Conservation (phyloP, 1,140 invertebrate genomes). For the Sitobion miscanthi region DNA sequence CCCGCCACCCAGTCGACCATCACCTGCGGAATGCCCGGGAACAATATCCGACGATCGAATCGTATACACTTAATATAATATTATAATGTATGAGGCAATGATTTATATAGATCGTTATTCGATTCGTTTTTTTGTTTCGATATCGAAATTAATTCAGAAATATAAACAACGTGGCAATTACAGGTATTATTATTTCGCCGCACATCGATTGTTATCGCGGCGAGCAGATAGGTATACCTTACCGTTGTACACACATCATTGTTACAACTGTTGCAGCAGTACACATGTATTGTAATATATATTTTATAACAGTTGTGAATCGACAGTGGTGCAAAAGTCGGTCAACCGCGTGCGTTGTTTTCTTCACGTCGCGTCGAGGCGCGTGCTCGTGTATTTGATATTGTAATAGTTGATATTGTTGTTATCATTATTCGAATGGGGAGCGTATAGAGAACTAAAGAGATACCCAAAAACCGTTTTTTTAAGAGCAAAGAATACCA, state of each 20-base stretch:
- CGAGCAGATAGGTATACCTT: not conserved
- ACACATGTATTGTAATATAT: not conserved
- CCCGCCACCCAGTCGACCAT: too few species aligned
- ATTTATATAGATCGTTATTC: not conserved
- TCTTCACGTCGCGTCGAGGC: not conserved
- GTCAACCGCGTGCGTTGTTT: not conserved
- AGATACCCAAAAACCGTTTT: not conserved
- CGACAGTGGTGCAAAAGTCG: not conserved
- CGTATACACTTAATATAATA: not conserved
- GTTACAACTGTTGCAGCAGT: not conserved
- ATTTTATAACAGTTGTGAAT: not conserved
- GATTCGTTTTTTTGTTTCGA: not conserved
- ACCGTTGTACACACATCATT: not conserved
- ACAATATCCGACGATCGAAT: slow-evolving; percentile 17
- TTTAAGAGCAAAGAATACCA: too few species aligned
- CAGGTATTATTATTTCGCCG: not conserved
- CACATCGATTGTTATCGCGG: not conserved
- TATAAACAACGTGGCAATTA: not conserved
- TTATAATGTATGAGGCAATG: not conserved
- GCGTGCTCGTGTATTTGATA: too few species aligned
- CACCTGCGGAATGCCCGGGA: not conserved
- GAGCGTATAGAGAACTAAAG: not conserved
- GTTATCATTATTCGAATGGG: not conserved
- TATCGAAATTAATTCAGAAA: slow-evolving; percentile 29
- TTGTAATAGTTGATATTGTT: not conserved